Percentiles rank a stretch among this genome's conserved stretches.
Conservation (phyloP, 2,113 vertebrate genomes). For the Bettongia penicillata region DNA sequence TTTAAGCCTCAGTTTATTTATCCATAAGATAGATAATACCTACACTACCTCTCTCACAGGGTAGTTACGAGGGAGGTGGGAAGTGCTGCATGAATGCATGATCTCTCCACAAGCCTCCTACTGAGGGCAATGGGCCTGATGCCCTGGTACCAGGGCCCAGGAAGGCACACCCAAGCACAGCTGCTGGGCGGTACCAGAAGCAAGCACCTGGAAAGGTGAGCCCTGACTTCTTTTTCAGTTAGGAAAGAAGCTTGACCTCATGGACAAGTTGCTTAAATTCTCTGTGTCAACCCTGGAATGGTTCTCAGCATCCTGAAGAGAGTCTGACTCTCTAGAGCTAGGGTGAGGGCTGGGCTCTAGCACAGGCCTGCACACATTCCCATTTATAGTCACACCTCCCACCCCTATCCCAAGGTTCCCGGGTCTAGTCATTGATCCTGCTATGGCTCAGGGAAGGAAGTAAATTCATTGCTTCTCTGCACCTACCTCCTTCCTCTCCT, state of each 20-base stretch:
- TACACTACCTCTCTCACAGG: background rate
- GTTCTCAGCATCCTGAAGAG: background rate
- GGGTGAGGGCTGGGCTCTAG: background rate
- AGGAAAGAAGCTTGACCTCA: background rate
- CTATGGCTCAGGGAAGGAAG: constrained; percentile 10
- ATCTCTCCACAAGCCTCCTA: background rate
- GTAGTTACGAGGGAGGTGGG: background rate
- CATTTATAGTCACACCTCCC: background rate
- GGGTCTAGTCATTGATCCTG: background rate
- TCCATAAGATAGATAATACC: background rate
- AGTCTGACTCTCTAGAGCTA: background rate
- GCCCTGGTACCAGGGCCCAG: background rate
- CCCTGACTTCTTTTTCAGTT: background rate
- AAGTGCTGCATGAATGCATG: background rate
- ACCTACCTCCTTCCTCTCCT: constrained; percentile 97
- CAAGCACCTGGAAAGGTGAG: background rate
- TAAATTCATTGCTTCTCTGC: background rate
- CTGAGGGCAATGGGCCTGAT: background rate
- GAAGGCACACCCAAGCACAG: background rate
- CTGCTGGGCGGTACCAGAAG: background rate
- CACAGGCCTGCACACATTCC: background rate
- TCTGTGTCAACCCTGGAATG: background rate
- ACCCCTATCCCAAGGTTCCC: background rate
- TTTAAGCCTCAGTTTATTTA: background rate
- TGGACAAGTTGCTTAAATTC: background rate